Base-by-base conservation (phyloP, 2,797 vertebrate species). In the Epinephelus coioides region DNA sequence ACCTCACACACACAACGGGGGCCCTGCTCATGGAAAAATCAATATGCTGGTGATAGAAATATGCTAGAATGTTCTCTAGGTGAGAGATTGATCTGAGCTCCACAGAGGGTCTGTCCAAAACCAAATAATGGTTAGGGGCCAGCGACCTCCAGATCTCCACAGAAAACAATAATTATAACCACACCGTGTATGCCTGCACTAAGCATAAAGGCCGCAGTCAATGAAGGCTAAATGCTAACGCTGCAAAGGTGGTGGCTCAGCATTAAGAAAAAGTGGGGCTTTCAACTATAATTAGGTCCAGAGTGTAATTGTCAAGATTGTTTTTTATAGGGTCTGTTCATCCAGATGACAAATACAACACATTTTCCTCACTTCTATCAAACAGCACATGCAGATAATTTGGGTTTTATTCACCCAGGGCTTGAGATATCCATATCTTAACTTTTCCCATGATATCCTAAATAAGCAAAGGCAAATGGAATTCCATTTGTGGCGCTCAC, bases 111-210 rank as follows among this genome's bases (percentile, higher is more conserved):
- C 90, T 88, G 90, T 91, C 92, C 91, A 91, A 95, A 95, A 93
- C 90, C 90, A 95, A 96, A 93, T 95, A 95, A 96, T 95, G 94
- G 95, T 95, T 95, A 96, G 93, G 88, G 95, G 95, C 92, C 94
- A 93, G 89, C 79, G 93, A 95, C 94, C 94, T 82, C 87, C 88
- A 88, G 87, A 92, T 91, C 92, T 93, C 91, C 79, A 89, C 93
- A 91, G 90, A 93, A 94, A 95, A 87, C 92, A 92, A 93, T 95
- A 95, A 96, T 95, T 94, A 95, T 86, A 91, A 91, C 75, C 86
- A 81, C 74, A 68, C 78, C 34, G 79, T 55, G 64, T 83, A 92
- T 86, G 89, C 88, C 76, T 83, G 82, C 78, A 90, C 91, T 91
- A 88, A 91, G 90, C 89, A 94, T 90, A 92, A 94, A 90, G 89